A percentile compares a stretch with the other conserved stretches of the same genome.
Evolutionary conservation across 2,888 invertebrate species (phyloP).

Genomic region (Apamea sordens): DNA sequence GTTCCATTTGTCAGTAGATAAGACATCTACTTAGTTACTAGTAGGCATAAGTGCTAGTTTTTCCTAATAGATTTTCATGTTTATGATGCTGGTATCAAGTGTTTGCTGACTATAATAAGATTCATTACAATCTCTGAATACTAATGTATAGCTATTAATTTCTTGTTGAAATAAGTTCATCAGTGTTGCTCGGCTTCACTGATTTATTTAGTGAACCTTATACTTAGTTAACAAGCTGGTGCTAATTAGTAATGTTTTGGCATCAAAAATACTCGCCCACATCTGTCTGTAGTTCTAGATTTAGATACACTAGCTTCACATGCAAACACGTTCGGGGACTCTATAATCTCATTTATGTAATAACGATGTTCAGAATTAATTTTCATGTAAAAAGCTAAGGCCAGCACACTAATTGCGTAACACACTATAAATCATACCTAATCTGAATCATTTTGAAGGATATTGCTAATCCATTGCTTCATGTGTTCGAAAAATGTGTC

Average conservation of each 20-base stretch:
- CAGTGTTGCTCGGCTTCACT: constrained; percentile 4
- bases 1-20: background rate
- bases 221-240: background rate
- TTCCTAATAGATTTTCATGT: background rate
- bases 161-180: background rate
- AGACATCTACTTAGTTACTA: background rate
- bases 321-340: background rate
- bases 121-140: constrained; percentile 14
- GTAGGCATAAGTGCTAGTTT: background rate
- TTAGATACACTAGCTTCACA: background rate
- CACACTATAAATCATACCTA: no score
- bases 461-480: no score
- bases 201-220: background rate
- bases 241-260: constrained; percentile 20
- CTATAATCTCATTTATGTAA: background rate
- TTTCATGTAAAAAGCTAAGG: background rate
- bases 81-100: constrained; percentile 7
- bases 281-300: no score
- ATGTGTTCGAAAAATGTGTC: no score
- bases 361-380: background rate
- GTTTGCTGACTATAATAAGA: constrained; percentile 4
- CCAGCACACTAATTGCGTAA: no score
- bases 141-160: constrained; percentile 1
- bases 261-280: background rate
- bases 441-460: no score